phyloP scores from a whole-genome alignment of 2,888 invertebrate genomes.

The Lepidochrysops patricia region DNA sequence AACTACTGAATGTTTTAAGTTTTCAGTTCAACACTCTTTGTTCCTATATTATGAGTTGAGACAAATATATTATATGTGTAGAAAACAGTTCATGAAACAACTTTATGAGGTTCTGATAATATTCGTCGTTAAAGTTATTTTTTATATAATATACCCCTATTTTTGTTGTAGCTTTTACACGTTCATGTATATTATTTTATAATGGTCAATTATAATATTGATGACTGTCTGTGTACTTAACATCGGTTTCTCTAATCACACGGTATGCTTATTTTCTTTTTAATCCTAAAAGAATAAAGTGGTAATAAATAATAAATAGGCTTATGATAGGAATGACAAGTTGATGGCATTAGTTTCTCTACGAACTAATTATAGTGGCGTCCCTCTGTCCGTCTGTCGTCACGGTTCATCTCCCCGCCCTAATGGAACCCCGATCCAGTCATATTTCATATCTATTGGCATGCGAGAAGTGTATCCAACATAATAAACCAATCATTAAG shows the following conservation, averaged over 20 bases:
- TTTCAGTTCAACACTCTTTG: not conserved
- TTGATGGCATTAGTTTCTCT: slow-evolving; percentile 1
- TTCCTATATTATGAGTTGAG: too few species aligned
- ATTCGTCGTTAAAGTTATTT: too few species aligned
- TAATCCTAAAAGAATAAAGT: not conserved
- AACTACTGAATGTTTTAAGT: not conserved
- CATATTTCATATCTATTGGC: not conserved
- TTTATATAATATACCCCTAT: too few species aligned
- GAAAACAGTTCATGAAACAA: too few species aligned
- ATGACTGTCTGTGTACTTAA: too few species aligned
- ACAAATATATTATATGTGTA: too few species aligned
- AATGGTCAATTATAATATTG: too few species aligned
- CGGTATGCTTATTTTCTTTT: not conserved
- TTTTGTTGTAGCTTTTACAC: too few species aligned
- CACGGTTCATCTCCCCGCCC: not conserved
- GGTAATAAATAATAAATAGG: not conserved
- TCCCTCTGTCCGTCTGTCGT: not conserved
- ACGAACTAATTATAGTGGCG: slow-evolving; percentile 1
- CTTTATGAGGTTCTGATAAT: too few species aligned
- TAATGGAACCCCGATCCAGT: not conserved
- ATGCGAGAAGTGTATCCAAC: not conserved
- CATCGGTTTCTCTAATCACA: too few species aligned
- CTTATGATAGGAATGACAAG: not conserved
- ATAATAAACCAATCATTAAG: not conserved
- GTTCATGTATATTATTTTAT: too few species aligned